phyloP scores from a whole-genome alignment of 1,140 invertebrate genomes.

The Aricia agestis region DNA sequence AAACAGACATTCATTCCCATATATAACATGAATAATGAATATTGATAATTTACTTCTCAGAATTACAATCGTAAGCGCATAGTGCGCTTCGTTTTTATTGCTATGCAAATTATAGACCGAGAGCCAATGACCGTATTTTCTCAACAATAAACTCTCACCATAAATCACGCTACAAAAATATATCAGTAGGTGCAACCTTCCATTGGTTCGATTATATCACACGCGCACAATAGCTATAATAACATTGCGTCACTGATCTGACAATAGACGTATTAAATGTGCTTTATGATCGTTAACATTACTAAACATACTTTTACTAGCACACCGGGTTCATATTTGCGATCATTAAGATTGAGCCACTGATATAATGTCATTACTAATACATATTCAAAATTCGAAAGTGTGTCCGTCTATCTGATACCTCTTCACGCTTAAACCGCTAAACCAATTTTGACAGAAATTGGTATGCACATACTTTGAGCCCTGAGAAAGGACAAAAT shows the following conservation, averaged over 20 bases:
- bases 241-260: conserved; percentile 31
- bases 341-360: no score
- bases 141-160: conserved; percentile 20
- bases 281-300: conserved; percentile 17
- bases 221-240: conserved; percentile 31
- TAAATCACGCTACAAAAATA: conserved; percentile 29
- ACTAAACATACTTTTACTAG: not conserved
- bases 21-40: no score
- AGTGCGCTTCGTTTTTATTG: not conserved
- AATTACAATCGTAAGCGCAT: not conserved
- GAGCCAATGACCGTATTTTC: conserved; percentile 13
- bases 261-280: conserved; percentile 21
- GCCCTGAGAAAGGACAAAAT: no score
- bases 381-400: no score
- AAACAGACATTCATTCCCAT: no score
- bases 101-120: conserved; percentile 2
- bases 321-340: not conserved
- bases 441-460: no score
- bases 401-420: no score
- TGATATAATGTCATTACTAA: no score
- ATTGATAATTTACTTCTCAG: no score
- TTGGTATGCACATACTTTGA: no score
- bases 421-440: no score
- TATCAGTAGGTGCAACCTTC: conserved; percentile 23
- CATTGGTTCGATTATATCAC: conserved; percentile 36